Base-by-base conservation (phyloP, 2,113 vertebrate genomes). In the Romanogobio albipinnatus region DNA sequence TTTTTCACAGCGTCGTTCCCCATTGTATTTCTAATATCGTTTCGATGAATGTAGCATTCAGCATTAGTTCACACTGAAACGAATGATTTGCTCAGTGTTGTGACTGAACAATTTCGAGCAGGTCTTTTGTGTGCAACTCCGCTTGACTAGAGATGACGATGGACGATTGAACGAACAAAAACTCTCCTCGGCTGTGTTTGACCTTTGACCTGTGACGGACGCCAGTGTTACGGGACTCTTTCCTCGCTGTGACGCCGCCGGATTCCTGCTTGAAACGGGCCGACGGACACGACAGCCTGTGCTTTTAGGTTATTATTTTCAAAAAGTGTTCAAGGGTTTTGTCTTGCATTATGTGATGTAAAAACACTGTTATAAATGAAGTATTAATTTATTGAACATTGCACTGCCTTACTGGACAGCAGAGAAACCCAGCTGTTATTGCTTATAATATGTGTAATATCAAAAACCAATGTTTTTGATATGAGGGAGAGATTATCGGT, bases 321-420 rank as follows among this genome's bases (percentile, higher is more conserved):
- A 39, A 39, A 9, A 68, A 10, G 29, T n/a, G 8, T 68, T 1
- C 2, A 70, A 22, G 9, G 36, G 22, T 70, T 17, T 70, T 68
- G 29, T 33, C 39, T 13, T 24, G 70, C 22, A 8, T 47, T n/a
- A 11, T 73, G 39, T 73, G 70, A 73, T 26, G 70, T 24, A 24
- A 14, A 64, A 47, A 73, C 70, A 73, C 39, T 24, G 68, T 71
- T 73, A 24, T 45, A 73, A 73, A 47, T 45, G 70, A 73, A 73
- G 39, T 47, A 73, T 73, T 73, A 73, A 73, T 73, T 45, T 73
- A 73, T 73, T 47, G 70, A 47, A 24, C 45, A 73, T 45, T 70
- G 33, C 36, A 11, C 66, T 13, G 70, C 11, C 11, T 47, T 24
- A 45, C 70, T 14, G 43, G 70, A 73, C 22, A 1, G 39, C 70